Percentiles rank a stretch among this genome's conserved stretches.
Conservation (phyloP, 2,888 invertebrate genomes). For the Heliconius erato region DNA sequence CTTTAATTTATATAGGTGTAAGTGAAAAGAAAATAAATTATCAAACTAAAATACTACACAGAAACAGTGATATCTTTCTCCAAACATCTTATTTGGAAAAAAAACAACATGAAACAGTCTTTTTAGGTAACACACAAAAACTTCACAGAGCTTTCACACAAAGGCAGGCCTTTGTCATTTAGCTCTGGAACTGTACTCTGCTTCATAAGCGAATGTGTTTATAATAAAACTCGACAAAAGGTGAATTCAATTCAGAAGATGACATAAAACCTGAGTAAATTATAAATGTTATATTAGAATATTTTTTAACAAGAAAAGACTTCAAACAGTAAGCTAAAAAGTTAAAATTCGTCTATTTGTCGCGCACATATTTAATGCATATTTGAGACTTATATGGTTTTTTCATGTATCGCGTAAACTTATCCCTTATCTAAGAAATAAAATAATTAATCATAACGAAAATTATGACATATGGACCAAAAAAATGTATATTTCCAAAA, state of each 20-base stretch:
- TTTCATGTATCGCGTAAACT: too few relatives aligned
- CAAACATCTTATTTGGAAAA: not conserved
- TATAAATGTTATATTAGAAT: not conserved
- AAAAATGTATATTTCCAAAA: too few relatives aligned
- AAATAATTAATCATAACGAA: too few relatives aligned
- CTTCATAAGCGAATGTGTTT: not conserved
- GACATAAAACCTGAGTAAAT: not conserved
- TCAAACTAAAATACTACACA: not conserved
- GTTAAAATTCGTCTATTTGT: too few relatives aligned
- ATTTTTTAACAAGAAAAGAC: too few relatives aligned
- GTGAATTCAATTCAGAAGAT: not conserved
- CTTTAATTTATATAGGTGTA: too few relatives aligned
- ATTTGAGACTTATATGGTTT: too few relatives aligned
- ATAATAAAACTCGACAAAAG: not conserved
- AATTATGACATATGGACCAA: too few relatives aligned
- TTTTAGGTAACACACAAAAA: not conserved
- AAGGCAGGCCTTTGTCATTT: slow-evolving; percentile 9
- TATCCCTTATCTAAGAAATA: too few relatives aligned
- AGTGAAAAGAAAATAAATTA: not conserved
- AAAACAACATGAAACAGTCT: not conserved
- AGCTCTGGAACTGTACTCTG: not conserved
- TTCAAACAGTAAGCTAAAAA: too few relatives aligned
- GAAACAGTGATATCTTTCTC: not conserved
- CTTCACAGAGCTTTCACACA: slow-evolving; percentile 14
- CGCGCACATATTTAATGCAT: too few relatives aligned